Evolutionary conservation across 1,140 invertebrate species (phyloP), one percentile per base, ranked within the genome.

Genomic region (Atopsyche davidsoni): DNA sequence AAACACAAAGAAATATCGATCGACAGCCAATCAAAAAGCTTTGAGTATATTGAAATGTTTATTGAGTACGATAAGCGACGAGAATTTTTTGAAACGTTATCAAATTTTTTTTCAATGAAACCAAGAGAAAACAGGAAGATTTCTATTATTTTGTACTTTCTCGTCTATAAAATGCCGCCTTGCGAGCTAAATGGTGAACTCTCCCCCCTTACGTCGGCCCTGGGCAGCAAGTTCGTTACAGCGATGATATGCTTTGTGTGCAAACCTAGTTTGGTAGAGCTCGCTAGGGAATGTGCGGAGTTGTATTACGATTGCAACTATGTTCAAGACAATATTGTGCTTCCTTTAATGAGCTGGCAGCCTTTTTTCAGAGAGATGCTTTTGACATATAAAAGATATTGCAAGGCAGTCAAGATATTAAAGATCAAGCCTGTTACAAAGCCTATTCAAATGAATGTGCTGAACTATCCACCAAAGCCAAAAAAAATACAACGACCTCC

Each of bases 291-390:
- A 43, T 41, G 67, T 53, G 69, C 65, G 23, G 60, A 66, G 54
- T n/a, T 19, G 24, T 41, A 57, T 51, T 73, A 70, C 51, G 75
- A 76, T 47, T 67, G 67, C 31, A 66, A 62, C 39, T 77, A 68
- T 57, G 62, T 76, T 18, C 61, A 71, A n/a, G 62, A 72, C 34
- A 67, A 69, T 43, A 70, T 77, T 28, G 62, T 74, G 21, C 46
- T 52, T 22, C 70, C 73, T 13, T 52, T 78, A 31, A 62, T 71
- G 49, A 39, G 43, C 23, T 70, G 67, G 67, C 67, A 68, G 50
- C 67, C 67, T 36, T 65, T 61, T 42, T 64, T 73, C 17, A 61
- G 60, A 53, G 60, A 53, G 62, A 72, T 70, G 64, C 58, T 53
- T 21, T 55, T 63, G 47, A 69, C 49, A 44, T 76, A 74, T 59